A percentile compares a stretch with the other conserved stretches of the same genome.
Evolutionary conservation across 2,797 vertebrate species (phyloP).

Genomic region (Spea hammondii): DNA sequence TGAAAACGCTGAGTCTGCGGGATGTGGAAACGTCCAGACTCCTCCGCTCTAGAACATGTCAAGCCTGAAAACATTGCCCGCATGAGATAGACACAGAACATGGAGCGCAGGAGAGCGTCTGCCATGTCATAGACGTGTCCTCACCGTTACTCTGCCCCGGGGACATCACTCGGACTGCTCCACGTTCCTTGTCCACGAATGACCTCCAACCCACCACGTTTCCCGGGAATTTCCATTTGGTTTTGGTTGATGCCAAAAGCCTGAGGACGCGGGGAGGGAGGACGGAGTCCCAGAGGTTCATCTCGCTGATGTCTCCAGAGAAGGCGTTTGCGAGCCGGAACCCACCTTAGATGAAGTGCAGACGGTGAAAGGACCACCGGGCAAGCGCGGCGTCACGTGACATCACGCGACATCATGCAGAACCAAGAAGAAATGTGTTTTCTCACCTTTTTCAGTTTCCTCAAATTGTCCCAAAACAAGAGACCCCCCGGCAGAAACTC

Average conservation of each 20-base stretch:
- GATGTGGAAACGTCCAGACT: too few species aligned
- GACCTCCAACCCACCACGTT: conserved; percentile 45
- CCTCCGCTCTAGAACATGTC: too few species aligned
- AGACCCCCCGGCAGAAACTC: conserved; percentile 19
- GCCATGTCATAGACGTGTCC: background rate
- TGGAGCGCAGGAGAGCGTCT: too few species aligned
- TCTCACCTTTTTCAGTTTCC: conserved; percentile 8
- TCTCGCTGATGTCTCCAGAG: conserved; percentile 36
- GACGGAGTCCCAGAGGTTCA: conserved; percentile 46
- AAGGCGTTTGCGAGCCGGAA: conserved; percentile 5
- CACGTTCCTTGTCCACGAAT: background rate
- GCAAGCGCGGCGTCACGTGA: background rate
- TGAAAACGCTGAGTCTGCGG: background rate
- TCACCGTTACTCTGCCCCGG: background rate
- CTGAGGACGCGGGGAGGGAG: background rate
- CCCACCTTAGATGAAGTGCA: background rate
- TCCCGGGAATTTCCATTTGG: conserved; percentile 42
- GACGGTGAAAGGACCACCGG: too few species aligned
- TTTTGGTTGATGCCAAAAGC: conserved; percentile 25
- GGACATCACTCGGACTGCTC: background rate
- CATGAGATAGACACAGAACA: background rate
- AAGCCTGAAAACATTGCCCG: background rate
- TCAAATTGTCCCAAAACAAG: conserved; percentile 21
- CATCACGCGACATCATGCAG: background rate
- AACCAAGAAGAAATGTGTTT: background rate